Evolutionary conservation across 2,888 invertebrate species (phyloP), one percentile per base, ranked within the genome.

Genomic region (Cerastis rubricosa): DNA sequence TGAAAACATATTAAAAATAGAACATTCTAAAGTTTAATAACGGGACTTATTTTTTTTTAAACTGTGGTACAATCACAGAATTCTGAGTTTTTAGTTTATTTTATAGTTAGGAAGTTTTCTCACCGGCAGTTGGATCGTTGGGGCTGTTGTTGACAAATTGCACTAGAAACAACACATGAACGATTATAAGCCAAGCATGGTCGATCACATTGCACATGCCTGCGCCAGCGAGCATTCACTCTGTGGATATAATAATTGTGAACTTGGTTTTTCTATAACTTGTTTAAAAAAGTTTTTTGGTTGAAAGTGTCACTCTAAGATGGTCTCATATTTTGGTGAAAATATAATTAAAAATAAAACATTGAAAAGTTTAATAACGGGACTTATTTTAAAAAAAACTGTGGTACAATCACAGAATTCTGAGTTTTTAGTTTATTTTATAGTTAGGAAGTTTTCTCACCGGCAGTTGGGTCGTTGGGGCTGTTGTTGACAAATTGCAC

Each of bases 401-500:
- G 2, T 25, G 25, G 25, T 2, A 57, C 2, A 14, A 8, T 54
- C 25, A 25, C 12, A 25, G 2, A 25, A 2, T 25, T 25, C 57
- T 57, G 14, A 59, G 19, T 11, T 35, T 17, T 59, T 6, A 29
- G 8, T 59, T 17, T 17, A 29, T 29, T 59, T 61, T 61, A 35
- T 61, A 61, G 19, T 61, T 35, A 61, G 3, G 19, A 61, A 61
- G 19, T 35, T 61, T 61, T 9, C 61, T 61, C 61, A 61, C 61
- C 63, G 14, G 40, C 40, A 40, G 70, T 51, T 6, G 51, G 51
- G 17, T 68, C 72, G 22, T 29, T 67, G 40, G 76, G 76, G 17
- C 25, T 76, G 76, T 65, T 76, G 74, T 76, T 19, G 45, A 76
- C 76, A 73, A 75, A n/a, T 54, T 71, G 45, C 64, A 75, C 75